A percentile compares a stretch with the other conserved stretches of the same genome.
Conservation (phyloP, 2,888 invertebrate genomes). For the Ganaspis brasiliensis region DNA sequence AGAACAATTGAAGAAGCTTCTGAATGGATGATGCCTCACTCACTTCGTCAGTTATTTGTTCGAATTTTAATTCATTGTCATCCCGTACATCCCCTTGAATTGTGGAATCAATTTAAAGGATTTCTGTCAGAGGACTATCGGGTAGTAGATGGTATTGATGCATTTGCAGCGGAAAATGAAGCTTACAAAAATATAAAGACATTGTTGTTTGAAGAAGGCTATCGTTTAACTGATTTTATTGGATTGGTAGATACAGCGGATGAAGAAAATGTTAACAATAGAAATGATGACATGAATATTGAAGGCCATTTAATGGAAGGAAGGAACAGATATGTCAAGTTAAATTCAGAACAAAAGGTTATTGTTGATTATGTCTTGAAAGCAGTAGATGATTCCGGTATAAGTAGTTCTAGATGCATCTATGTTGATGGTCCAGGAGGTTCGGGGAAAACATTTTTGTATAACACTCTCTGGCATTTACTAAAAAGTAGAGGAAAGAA, state of each 20-base stretch:
- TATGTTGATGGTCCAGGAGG: conserved; percentile 68
- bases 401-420: conserved; percentile 16
- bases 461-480: conserved; percentile 21
- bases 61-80: too few species aligned
- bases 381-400: neutral
- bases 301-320: too few species aligned
- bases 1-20: too few species aligned
- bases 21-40: too few species aligned
- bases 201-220: too few species aligned
- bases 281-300: too few species aligned
- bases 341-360: conserved; percentile 22
- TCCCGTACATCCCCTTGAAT: too few species aligned
- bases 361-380: neutral
- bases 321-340: conserved; percentile 33
- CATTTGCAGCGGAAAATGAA: conserved; percentile 39
- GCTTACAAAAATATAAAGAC: conserved; percentile 29
- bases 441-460: conserved; percentile 37
- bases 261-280: too few species aligned
- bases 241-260: neutral
- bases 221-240: neutral
- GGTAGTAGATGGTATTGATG: too few species aligned
- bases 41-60: too few species aligned
- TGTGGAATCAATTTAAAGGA: too few species aligned
- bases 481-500: conserved; percentile 51
- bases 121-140: too few species aligned